Evolutionary conservation across 1,140 invertebrate genomes (phyloP).

Genomic region (Cydia splendana): DNA sequence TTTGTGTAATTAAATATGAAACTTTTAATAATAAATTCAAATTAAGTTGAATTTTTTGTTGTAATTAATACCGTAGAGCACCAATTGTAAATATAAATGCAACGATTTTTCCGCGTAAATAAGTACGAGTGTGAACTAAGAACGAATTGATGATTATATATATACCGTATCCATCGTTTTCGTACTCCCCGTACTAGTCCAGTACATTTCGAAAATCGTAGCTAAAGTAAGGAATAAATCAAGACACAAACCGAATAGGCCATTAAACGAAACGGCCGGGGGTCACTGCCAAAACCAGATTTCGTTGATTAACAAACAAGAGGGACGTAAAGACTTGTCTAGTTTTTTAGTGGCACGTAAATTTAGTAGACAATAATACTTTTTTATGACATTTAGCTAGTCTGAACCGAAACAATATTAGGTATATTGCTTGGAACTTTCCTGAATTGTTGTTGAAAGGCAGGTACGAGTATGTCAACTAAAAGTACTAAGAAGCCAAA

Average conservation of each 20-base stretch:
- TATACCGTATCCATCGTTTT: background rate
- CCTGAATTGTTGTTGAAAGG: no score
- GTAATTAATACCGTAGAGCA: no score
- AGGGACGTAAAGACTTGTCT: background rate
- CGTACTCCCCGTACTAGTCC: background rate
- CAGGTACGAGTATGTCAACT: no score
- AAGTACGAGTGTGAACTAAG: no score
- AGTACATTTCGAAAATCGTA: conserved; percentile 28
- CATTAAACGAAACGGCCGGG: conserved; percentile 17
- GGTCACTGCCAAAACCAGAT: conserved; percentile 29
- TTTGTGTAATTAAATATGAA: no score
- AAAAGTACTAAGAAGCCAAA: no score
- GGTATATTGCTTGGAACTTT: no score
- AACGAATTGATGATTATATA: no score
- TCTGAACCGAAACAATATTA: background rate
- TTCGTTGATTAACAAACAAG: conserved; percentile 27
- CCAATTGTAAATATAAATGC: no score
- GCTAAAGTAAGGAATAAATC: conserved; percentile 31
- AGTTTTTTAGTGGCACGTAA: conserved; percentile 16
- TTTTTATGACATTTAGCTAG: conserved; percentile 43
- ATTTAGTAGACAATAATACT: background rate
- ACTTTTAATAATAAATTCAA: no score
- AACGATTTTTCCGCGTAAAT: no score
- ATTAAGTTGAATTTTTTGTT: no score
- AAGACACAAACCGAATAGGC: conserved; percentile 25